These are phyloP conservation scores for Unio delphinus DNA, from an alignment of 2,888 invertebrate genomes.

Conservation along the genomic window DNA sequence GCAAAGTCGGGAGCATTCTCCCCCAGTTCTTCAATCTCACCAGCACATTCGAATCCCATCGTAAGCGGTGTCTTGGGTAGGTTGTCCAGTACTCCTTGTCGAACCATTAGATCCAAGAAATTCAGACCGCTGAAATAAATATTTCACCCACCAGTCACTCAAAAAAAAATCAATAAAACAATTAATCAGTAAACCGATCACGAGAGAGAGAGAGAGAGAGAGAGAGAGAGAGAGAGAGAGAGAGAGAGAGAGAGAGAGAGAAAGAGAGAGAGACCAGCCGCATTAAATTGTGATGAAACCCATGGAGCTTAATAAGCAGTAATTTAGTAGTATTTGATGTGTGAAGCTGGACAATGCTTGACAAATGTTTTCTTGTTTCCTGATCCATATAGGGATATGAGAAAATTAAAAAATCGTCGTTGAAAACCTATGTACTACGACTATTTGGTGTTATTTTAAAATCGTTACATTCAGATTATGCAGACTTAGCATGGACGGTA, in stretches of 20 bases:
- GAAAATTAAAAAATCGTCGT: too few relatives aligned
- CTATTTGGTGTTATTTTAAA: too few relatives aligned
- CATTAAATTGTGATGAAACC: background rate
- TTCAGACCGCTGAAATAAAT: slow-evolving; percentile 81
- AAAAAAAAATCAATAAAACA: background rate
- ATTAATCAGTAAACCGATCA: too few relatives aligned
- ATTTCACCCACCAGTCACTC: background rate
- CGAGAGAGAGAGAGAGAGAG: too few relatives aligned
- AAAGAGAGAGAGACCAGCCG: background rate
- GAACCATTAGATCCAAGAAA: slow-evolving; percentile 90
- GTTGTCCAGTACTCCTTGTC: slow-evolving; percentile 89
- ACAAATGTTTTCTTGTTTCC: too few relatives aligned
- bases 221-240: background rate
- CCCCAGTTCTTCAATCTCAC: slow-evolving; percentile 72
- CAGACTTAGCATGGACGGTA: too few relatives aligned
- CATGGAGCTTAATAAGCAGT: too few relatives aligned
- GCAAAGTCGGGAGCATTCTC: slow-evolving; percentile 63
- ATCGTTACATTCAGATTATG: too few relatives aligned
- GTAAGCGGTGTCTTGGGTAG: slow-evolving; percentile 92
- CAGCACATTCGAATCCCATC: slow-evolving; percentile 90
- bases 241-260: background rate
- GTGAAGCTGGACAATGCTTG: too few relatives aligned
- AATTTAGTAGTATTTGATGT: too few relatives aligned
- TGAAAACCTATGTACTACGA: too few relatives aligned
- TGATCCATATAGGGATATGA: too few relatives aligned